Conservation (phyloP, 2,888 invertebrate genomes). For the Chalcosyrphus nemorum region DNA sequence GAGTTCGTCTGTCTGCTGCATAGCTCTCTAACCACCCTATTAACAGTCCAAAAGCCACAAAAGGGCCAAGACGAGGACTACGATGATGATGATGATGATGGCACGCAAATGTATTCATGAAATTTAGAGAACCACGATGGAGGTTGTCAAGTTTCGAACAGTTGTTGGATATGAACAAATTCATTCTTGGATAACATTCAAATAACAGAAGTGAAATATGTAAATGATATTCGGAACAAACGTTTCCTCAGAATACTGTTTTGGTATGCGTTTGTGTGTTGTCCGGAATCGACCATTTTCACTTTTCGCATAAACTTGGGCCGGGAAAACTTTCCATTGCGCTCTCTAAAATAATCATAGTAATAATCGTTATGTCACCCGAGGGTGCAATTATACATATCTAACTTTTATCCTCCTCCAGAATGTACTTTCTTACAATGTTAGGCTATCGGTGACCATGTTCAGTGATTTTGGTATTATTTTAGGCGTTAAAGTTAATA, state of each 20-base stretch:
- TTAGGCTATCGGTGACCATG: constrained; percentile 20
- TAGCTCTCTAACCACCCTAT: background rate
- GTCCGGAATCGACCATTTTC: constrained; percentile 58
- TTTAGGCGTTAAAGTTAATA: no score
- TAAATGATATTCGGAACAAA: constrained; percentile 59
- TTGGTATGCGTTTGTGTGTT: background rate
- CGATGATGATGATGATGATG: no score
- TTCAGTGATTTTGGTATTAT: constrained; percentile 26
- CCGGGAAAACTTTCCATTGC: constrained; percentile 32
- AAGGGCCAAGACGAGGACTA: background rate
- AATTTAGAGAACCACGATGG: constrained; percentile 26
- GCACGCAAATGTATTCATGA: constrained; percentile 51
- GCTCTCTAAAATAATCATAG: constrained; percentile 59
- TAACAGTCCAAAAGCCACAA: constrained; percentile 29
- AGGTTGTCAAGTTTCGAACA: constrained; percentile 33
- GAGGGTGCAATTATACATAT: constrained; percentile 68
- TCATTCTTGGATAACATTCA: constrained; percentile 63
- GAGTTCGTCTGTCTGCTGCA: constrained; percentile 25
- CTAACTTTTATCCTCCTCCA: constrained; percentile 37
- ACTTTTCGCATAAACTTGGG: constrained; percentile 66
- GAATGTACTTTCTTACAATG: constrained; percentile 6
- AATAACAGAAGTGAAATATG: constrained; percentile 65
- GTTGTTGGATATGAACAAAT: constrained; percentile 55
- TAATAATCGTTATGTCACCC: constrained; percentile 65
- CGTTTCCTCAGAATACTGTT: no score